Evolutionary conservation across 1,140 invertebrate genomes (phyloP).

Genomic region (Aplysia californica): DNA sequence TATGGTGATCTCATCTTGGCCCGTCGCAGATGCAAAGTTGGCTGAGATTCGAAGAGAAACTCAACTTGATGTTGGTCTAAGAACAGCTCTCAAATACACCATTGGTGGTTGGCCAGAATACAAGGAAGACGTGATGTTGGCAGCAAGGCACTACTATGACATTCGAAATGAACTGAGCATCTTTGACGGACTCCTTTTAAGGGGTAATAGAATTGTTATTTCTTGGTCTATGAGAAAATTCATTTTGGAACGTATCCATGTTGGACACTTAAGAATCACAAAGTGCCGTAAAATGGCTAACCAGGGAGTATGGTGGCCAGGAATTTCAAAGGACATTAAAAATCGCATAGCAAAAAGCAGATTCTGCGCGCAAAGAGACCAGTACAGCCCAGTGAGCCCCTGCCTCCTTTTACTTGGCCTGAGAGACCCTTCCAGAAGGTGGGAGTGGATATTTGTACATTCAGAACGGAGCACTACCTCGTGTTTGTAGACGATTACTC

Average conservation of each 20-base stretch:
- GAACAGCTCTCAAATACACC: background rate
- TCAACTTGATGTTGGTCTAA: background rate
- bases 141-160: background rate
- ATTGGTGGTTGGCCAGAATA: background rate
- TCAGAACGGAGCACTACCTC: constrained; percentile 25
- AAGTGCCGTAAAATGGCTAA: constrained; percentile 30
- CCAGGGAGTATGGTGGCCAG: constrained; percentile 39
- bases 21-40: background rate
- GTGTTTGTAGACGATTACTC: no score
- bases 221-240: constrained; percentile 43
- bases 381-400: constrained; percentile 18
- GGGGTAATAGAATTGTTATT: constrained; percentile 41
- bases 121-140: background rate
- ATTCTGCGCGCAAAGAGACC: constrained; percentile 8
- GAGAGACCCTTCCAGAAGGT: constrained; percentile 32
- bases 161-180: background rate
- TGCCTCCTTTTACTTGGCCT: background rate
- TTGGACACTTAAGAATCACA: constrained; percentile 56
- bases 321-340: constrained; percentile 41
- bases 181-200: background rate
- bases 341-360: constrained; percentile 27
- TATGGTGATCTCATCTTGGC: no score
- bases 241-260: constrained; percentile 56
- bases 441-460: constrained; percentile 29
- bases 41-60: background rate